Percentiles rank a stretch among this genome's conserved stretches.
These are phyloP conservation scores for Acridotheres tristis DNA, from an alignment of 2,797 vertebrate species.

Conservation along the genomic window DNA sequence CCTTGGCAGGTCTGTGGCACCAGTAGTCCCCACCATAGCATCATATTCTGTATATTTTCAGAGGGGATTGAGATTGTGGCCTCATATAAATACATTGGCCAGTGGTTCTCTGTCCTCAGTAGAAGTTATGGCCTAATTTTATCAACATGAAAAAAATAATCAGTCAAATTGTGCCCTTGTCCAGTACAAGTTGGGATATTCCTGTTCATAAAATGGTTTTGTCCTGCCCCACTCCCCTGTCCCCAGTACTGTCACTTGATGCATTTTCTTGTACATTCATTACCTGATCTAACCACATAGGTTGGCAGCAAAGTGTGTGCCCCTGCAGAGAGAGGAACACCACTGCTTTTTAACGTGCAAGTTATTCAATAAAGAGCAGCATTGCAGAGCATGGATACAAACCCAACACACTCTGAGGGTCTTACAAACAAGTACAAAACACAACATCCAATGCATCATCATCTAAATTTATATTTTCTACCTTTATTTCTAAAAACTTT, in stretches of 20 bases:
- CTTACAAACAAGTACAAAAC: neutral
- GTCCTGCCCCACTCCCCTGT: accelerated
- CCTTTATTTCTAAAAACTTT: neutral
- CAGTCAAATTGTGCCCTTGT: neutral
- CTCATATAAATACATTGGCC: neutral
- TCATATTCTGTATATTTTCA: neutral
- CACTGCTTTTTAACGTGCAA: neutral
- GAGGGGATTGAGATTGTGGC: neutral
- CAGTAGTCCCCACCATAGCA: neutral
- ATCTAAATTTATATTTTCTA: neutral
- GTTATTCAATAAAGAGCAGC: neutral
- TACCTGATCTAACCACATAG: neutral
- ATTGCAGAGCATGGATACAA: neutral
- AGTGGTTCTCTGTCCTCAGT: neutral
- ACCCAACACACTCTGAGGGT: neutral
- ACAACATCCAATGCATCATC: neutral
- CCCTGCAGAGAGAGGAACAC: neutral
- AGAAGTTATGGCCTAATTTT: neutral
- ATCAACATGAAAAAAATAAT: neutral
- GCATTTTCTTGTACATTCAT: neutral
- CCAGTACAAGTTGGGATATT: neutral
- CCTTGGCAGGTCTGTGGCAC: neutral
- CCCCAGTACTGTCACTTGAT: neutral
- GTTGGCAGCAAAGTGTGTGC: neutral
- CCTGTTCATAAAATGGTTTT: neutral